Conservation (phyloP, 2,113 vertebrate species). For the Nestor notabilis region DNA sequence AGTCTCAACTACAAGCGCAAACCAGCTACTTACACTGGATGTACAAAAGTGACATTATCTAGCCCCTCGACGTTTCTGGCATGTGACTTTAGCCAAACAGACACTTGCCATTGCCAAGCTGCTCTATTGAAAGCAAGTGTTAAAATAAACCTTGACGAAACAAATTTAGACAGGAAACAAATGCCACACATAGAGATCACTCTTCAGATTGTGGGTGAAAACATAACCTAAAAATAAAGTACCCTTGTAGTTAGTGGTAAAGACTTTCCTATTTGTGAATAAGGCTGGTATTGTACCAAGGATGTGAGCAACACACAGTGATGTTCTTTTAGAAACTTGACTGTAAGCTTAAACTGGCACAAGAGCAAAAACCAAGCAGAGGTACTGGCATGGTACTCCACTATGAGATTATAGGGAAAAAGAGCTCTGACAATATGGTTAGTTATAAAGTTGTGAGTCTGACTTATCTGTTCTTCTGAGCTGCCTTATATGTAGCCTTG, state of each 20-base stretch:
- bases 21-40: neutral
- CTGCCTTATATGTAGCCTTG: conserved; percentile 3
- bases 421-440: neutral
- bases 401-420: neutral
- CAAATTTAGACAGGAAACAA: conserved; percentile 17
- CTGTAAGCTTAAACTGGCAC: neutral
- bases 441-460: neutral
- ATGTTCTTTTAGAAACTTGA: neutral
- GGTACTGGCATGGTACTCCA: neutral
- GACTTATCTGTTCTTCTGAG: neutral
- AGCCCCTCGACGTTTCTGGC: neutral
- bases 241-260: neutral
- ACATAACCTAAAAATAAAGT: conserved; percentile 48
- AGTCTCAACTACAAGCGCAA: neutral
- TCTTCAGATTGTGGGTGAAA: neutral
- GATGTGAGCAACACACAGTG: neutral
- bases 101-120: neutral
- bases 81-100: neutral
- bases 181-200: neutral
- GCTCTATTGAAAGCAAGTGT: neutral
- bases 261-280: neutral
- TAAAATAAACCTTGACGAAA: neutral
- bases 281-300: conserved; percentile 12
- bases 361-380: neutral
- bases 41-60: neutral